phyloP scores from a whole-genome alignment of 2,888 invertebrate species.

The Zygogramma bicolorata region DNA sequence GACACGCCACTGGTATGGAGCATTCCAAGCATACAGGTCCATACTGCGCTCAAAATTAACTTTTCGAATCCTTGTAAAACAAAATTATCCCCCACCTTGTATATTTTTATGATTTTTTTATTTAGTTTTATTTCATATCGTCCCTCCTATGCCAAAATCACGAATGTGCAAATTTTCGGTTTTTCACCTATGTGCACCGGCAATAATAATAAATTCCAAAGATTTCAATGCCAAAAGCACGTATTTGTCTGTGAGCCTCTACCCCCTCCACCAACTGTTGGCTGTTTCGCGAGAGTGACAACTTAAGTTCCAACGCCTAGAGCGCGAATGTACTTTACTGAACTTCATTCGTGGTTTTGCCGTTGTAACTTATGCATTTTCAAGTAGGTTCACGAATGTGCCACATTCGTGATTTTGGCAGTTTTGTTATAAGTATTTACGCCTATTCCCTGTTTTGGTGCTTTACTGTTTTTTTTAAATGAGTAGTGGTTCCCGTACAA shows the following conservation, averaged over 20 bases:
- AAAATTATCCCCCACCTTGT: too few species aligned
- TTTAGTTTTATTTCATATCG: too few species aligned
- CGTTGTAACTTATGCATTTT: constrained; percentile 4
- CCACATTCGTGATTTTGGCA: constrained; percentile 18
- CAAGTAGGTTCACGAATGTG: constrained; percentile 4
- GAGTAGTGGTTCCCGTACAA: constrained; percentile 14
- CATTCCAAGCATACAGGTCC: too few species aligned
- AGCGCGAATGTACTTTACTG: constrained; percentile 16
- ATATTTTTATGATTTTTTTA: too few species aligned
- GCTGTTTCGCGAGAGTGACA: too few species aligned
- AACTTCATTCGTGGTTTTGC: constrained; percentile 20
- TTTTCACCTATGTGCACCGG: constrained; percentile 10
- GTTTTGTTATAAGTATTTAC: constrained; percentile 4
- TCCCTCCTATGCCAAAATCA: too few species aligned
- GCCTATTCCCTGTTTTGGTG: constrained; percentile 8
- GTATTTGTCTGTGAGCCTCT: neutral
- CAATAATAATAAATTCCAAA: neutral
- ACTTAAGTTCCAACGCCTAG: neutral
- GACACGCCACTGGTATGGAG: neutral
- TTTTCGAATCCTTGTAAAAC: too few species aligned
- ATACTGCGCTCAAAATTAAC: too few species aligned
- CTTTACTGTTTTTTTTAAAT: constrained; percentile 4
- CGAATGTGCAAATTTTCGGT: neutral
- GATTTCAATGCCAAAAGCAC: constrained; percentile 1
- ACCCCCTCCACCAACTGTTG: neutral